Percentiles rank a stretch among this genome's conserved stretches.
phyloP scores from a whole-genome alignment of 1,140 invertebrate genomes.

The Spodoptera litura region DNA sequence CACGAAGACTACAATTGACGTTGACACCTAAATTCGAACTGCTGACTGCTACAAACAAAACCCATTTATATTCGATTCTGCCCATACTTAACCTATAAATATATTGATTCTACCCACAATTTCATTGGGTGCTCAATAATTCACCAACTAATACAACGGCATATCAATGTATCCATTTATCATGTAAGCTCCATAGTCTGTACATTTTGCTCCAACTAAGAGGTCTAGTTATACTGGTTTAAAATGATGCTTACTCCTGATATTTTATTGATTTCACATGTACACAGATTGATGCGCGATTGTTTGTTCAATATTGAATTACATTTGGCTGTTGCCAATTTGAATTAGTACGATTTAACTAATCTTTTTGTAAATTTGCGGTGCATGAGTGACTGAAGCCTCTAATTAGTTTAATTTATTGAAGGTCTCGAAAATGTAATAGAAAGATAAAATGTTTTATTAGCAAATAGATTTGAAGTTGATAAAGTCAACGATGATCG shows the following conservation, averaged over 20 bases:
- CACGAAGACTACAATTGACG: background rate
- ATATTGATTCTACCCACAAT: constrained; percentile 38
- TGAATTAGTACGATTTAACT: too few species aligned
- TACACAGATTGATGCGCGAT: constrained; percentile 14
- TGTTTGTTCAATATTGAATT: constrained; percentile 6
- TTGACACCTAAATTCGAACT: background rate
- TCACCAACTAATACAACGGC: constrained; percentile 23
- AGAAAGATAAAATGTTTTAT: too few species aligned
- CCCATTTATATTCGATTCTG: constrained; percentile 11
- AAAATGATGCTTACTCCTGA: constrained; percentile 5
- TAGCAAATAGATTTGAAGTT: background rate
- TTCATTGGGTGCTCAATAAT: constrained; percentile 38
- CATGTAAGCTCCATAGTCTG: too few species aligned
- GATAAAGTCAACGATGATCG: background rate
- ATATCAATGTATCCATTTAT: too few species aligned
- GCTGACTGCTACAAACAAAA: background rate
- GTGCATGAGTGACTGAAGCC: too few species aligned
- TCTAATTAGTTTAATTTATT: too few species aligned
- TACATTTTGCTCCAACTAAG: too few species aligned
- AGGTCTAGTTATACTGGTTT: too few species aligned
- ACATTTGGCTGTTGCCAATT: background rate
- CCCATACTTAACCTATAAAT: constrained; percentile 26
- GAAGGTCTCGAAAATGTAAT: too few species aligned
- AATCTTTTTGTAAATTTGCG: too few species aligned
- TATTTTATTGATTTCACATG: constrained; percentile 34